These are phyloP conservation scores for Metridium senile DNA, from an alignment of 92 coral and sea anemone genomes.

Conservation along the genomic window DNA sequence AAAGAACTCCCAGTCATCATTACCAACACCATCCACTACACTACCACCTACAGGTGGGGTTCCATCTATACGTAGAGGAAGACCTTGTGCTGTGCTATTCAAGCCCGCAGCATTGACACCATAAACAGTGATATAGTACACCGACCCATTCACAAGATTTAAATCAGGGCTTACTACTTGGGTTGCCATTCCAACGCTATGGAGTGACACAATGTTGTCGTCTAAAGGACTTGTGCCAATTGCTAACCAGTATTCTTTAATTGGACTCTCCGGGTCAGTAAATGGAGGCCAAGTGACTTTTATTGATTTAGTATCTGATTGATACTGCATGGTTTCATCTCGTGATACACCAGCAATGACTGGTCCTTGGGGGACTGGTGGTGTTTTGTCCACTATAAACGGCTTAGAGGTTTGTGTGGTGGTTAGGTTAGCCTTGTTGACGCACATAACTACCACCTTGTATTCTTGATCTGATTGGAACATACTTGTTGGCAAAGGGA, in stretches of 20 bases:
- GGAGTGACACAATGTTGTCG: slow-evolving; percentile 55
- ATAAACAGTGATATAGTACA: slow-evolving; percentile 69
- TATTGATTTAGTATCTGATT: slow-evolving; percentile 36
- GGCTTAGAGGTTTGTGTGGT: slow-evolving; percentile 42
- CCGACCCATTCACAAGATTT: slow-evolving; percentile 32
- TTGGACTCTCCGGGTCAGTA: slow-evolving; percentile 68
- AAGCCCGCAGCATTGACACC: slow-evolving; percentile 80
- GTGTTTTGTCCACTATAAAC: slow-evolving; percentile 67
- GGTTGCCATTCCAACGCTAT: slow-evolving; percentile 51
- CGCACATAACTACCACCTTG: slow-evolving; percentile 42
- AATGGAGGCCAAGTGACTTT: slow-evolving; percentile 70
- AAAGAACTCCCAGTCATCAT: slow-evolving; percentile 49
- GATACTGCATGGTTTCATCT: slow-evolving; percentile 54
- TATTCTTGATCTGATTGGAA: slow-evolving; percentile 43
- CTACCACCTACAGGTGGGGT: slow-evolving; percentile 64
- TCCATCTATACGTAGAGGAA: slow-evolving; percentile 63
- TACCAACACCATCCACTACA: slow-evolving; percentile 50
- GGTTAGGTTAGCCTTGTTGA: slow-evolving; percentile 68
- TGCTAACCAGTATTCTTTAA: slow-evolving; percentile 61
- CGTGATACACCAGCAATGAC: slow-evolving; percentile 54
- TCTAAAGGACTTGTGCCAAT: slow-evolving; percentile 54
- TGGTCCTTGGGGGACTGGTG: slow-evolving; percentile 56
- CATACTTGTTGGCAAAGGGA: slow-evolving; percentile 1
- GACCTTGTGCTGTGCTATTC: slow-evolving; percentile 45
- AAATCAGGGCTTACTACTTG: slow-evolving; percentile 33